Evolutionary conservation across 2,888 invertebrate genomes (phyloP), one percentile per base, ranked within the genome.

Genomic region (Brassicogethes aeneus): DNA sequence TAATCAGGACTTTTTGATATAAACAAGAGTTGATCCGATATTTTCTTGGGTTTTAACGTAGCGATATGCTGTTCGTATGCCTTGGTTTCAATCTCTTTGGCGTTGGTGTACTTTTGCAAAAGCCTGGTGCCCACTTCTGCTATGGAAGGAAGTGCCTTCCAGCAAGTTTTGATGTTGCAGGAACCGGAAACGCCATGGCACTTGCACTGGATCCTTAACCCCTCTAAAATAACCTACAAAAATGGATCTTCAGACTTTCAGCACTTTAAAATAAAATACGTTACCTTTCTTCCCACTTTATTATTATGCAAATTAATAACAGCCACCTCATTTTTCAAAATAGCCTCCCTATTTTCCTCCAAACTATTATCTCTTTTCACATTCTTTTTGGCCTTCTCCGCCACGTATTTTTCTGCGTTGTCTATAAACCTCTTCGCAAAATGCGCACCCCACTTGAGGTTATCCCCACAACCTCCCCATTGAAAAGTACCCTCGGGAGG

Each of bases 401-500:
- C 65, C 8, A 70, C 66, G 48, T 72, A 70, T 43, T 74, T 74
- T 57, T 77, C 77, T 38, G 77, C 75, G 17, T 75, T 73, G 55
- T 85, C 85, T 34, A 82, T 72, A 60, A 86, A 86, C 50, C 80
- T 75, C 56, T 80, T 80, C 7, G 82, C 79, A 58, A 85, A 82
- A 55, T 78, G 73, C 41, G 78, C 76, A 1, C 83, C 85, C 73
- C 82, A 85, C 52, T 77, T 75, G 40, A 81, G 74, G 39, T 90
- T 86, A 60, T 90, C 89, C 0, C 85, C 85, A 63, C 90, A 90
- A 17, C 90, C 90, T 34, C 87, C 87, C 89, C 89, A 89, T 64
- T 87, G 84, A 70, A 85, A 87, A 46, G 80, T 72, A 1, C 78
- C 80, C 41, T 76, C 75, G 3, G 82, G 80, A 10, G 60, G 43